A percentile compares a stretch with the other conserved stretches of the same genome.
phyloP scores from a whole-genome alignment of 2,888 invertebrate genomes.

The Orthosia incerta region DNA sequence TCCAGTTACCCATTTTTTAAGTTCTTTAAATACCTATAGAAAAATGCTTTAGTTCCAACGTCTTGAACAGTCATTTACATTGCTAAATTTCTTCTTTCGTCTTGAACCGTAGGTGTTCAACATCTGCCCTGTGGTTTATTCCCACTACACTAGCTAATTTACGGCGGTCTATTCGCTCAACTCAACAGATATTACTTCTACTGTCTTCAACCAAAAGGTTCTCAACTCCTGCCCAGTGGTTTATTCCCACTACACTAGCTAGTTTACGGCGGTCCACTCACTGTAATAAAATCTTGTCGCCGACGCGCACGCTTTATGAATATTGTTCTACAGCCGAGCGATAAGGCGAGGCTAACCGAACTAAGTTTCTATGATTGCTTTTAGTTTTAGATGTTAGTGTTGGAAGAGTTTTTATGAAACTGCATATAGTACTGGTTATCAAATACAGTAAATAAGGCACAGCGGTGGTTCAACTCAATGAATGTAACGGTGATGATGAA shows the following conservation, averaged over 20 bases:
- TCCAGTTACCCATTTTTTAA: too few relatives aligned
- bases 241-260: slow-evolving; percentile 79
- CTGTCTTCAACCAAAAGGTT: slow-evolving; percentile 61
- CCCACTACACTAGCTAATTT: background rate
- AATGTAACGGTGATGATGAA: background rate
- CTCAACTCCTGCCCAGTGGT: slow-evolving; percentile 74
- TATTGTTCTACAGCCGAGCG: slow-evolving; percentile 79
- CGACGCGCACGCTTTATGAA: slow-evolving; percentile 83
- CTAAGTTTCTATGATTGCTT: slow-evolving; percentile 65
- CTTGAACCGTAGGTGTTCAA: background rate
- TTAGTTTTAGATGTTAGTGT: slow-evolving; percentile 34
- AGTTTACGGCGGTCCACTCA: slow-evolving; percentile 76
- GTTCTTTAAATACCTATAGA: too few relatives aligned
- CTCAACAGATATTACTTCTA: too few relatives aligned
- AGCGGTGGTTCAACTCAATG: background rate
- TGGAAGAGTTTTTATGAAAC: slow-evolving; percentile 21
- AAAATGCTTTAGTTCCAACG: too few relatives aligned
- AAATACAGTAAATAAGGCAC: background rate
- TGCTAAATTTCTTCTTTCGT: background rate
- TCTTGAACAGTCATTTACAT: too few relatives aligned
- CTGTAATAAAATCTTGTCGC: slow-evolving; percentile 88
- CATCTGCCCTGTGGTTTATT: background rate
- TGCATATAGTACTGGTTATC: background rate
- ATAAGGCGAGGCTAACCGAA: slow-evolving; percentile 80
- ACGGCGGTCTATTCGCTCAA: background rate